phyloP scores from a whole-genome alignment of 2,888 invertebrate genomes.

The Leucoptera coffeella region DNA sequence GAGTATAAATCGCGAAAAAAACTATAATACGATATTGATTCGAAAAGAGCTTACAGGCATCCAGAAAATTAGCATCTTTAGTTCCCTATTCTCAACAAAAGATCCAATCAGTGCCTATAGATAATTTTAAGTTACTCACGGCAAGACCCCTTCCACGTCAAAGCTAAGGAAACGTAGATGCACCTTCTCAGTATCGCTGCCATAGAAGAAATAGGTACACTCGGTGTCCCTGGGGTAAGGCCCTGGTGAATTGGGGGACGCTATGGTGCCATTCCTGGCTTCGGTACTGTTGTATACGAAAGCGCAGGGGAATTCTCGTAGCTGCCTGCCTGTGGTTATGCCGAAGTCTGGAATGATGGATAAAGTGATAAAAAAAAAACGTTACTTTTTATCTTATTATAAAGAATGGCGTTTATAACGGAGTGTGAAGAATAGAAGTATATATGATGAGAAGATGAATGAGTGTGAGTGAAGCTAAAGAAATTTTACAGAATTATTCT shows the following conservation, averaged over 20 bases:
- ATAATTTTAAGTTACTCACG: too few relatives aligned
- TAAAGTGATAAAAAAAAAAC: conserved; percentile 5
- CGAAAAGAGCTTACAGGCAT: too few relatives aligned
- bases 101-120: too few relatives aligned
- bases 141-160: conserved; percentile 89
- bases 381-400: background rate
- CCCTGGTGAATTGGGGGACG: conserved; percentile 87
- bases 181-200: conserved; percentile 68
- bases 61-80: too few relatives aligned
- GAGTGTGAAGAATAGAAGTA: too few relatives aligned
- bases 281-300: conserved; percentile 84
- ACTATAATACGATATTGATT: too few relatives aligned
- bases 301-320: conserved; percentile 73
- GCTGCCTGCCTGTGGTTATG: conserved; percentile 73
- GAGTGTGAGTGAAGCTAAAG: too few relatives aligned
- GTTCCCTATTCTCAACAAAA: too few relatives aligned
- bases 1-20: too few relatives aligned
- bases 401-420: too few relatives aligned
- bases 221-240: conserved; percentile 84
- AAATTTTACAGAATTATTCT: too few relatives aligned
- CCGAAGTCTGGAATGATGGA: conserved; percentile 68
- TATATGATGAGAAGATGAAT: too few relatives aligned
- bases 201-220: conserved; percentile 88
- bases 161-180: conserved; percentile 84
- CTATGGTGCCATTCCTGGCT: conserved; percentile 72